phyloP scores from a whole-genome alignment of 2,888 invertebrate species.

The Dicyrtoma fusca region DNA sequence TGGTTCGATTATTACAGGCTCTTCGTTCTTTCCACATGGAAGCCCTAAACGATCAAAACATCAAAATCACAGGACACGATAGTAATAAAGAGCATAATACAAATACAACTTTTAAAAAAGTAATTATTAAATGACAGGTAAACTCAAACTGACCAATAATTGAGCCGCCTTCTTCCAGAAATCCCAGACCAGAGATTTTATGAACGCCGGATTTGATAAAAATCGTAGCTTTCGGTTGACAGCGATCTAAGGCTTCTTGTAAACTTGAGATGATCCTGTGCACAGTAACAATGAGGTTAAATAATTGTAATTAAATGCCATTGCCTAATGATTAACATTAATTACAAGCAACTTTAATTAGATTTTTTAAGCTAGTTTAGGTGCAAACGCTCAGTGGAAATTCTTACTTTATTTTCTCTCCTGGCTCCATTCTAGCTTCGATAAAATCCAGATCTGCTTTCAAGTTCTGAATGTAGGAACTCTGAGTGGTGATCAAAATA shows the following conservation, averaged over 20 bases:
- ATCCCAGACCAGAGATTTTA: conserved; percentile 23
- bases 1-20: conserved; percentile 9
- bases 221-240: conserved; percentile 2
- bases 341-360: background rate
- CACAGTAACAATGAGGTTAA: background rate
- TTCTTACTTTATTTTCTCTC: conserved; percentile 16
- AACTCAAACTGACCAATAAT: conserved; percentile 11
- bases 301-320: conserved; percentile 1
- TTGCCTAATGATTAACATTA: too few relatives aligned
- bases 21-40: background rate
- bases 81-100: background rate
- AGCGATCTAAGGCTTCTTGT: conserved; percentile 23
- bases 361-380: too few relatives aligned
- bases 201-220: conserved; percentile 21
- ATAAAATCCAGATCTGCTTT: conserved; percentile 8
- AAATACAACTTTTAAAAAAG: too few relatives aligned
- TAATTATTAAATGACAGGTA: too few relatives aligned
- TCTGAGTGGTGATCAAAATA: background rate
- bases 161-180: conserved; percentile 25
- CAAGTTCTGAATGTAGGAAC: background rate
- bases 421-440: background rate
- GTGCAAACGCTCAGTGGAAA: background rate
- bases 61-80: too few relatives aligned
- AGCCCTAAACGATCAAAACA: too few relatives aligned
- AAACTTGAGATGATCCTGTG: conserved; percentile 19